A percentile compares a stretch with the other conserved stretches of the same genome.
These are phyloP conservation scores for Trissoscelio sp. DNA, from an alignment of 2,888 invertebrate genomes.

Conservation along the genomic window DNA sequence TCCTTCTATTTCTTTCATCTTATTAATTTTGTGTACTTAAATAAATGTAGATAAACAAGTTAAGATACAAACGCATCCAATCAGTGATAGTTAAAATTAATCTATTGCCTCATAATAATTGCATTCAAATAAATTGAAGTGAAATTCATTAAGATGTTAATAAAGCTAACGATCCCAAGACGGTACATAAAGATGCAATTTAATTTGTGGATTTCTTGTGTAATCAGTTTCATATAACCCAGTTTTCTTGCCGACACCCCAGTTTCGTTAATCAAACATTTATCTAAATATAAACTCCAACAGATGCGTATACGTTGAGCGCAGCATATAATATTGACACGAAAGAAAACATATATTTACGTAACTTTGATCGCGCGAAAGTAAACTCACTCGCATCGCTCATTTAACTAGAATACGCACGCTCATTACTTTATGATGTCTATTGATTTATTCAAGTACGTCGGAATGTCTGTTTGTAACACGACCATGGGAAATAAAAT, in stretches of 20 bases:
- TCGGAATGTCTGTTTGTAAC: conserved; percentile 19
- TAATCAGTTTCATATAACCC: conserved; percentile 42
- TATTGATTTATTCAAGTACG: conserved; percentile 36
- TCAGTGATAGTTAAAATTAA: conserved; percentile 1
- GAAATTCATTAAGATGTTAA: conserved; percentile 49
- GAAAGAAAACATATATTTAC: conserved; percentile 46
- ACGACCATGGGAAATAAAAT: conserved; percentile 23
- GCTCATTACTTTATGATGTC: conserved; percentile 49
- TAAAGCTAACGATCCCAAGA: conserved; percentile 25
- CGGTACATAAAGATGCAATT: conserved; percentile 42
- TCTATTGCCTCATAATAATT: conserved; percentile 6
- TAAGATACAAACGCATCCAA: neutral
- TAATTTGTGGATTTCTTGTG: conserved; percentile 30
- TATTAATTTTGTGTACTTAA: neutral
- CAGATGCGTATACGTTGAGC: conserved; percentile 36
- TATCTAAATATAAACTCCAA: conserved; percentile 56
- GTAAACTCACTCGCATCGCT: conserved; percentile 5
- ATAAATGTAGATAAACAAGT: neutral
- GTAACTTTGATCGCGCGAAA: conserved; percentile 33
- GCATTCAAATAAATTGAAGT: conserved; percentile 22
- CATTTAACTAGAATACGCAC: conserved; percentile 27
- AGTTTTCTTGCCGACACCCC: conserved; percentile 40
- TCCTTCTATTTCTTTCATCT: neutral
- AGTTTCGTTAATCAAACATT: conserved; percentile 51
- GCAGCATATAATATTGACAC: conserved; percentile 39